A percentile compares a stretch with the other conserved stretches of the same genome.
Evolutionary conservation across 2,797 vertebrate species (phyloP).

Genomic region (Zalophus californianus): DNA sequence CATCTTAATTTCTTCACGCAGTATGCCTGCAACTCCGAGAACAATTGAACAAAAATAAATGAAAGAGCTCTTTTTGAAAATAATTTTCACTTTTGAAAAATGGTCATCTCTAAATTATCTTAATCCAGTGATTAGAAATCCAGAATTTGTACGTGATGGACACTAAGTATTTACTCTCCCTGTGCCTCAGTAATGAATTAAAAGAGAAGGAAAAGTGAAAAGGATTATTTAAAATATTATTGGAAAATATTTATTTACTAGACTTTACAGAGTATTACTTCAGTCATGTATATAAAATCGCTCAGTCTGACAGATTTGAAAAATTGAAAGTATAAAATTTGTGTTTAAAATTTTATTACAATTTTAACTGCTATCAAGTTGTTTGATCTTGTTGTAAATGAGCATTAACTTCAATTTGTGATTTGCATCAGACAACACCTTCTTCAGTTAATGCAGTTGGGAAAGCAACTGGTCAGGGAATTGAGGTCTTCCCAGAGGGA

Average conservation of each 20-base stretch:
- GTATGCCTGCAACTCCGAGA: constrained; percentile 41
- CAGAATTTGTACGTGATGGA: background rate
- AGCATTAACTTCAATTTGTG: constrained; percentile 4
- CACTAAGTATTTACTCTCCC: background rate
- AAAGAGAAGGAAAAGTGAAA: background rate
- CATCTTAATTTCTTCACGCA: constrained; percentile 60
- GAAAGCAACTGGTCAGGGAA: background rate
- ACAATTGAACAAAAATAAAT: constrained; percentile 51
- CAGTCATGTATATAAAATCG: constrained; percentile 47
- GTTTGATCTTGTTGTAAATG: constrained; percentile 28
- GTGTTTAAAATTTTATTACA: constrained; percentile 51
- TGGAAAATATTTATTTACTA: constrained; percentile 52
- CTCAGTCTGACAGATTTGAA: constrained; percentile 35
- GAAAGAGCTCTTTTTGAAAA: constrained; percentile 46
- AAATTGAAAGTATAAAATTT: constrained; percentile 41
- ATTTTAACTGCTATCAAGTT: background rate
- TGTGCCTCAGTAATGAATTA: constrained; percentile 24
- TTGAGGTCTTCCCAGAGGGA: background rate
- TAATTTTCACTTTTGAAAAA: constrained; percentile 42
- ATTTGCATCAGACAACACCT: background rate
- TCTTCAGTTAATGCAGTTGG: background rate
- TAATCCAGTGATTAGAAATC: background rate
- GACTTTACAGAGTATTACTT: constrained; percentile 45
- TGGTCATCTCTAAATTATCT: constrained; percentile 16
- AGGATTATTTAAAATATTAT: constrained; percentile 47